These are phyloP conservation scores for Blera fallax DNA, from an alignment of 2,888 invertebrate species.

Conservation along the genomic window DNA sequence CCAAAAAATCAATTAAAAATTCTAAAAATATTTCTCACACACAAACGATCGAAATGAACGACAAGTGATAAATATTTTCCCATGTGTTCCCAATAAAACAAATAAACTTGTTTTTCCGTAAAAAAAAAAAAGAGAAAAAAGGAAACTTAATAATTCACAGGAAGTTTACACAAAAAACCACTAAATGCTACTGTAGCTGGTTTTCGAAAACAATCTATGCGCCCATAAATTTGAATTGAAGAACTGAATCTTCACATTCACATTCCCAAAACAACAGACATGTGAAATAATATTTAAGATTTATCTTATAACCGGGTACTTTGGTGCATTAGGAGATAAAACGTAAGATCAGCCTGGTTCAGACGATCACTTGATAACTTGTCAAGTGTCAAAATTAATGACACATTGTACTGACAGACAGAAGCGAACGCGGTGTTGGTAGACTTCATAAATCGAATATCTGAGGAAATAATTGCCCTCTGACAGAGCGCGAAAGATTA, in stretches of 20 bases:
- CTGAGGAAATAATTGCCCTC: conserved; percentile 32
- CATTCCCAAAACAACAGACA: conserved; percentile 13
- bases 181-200: background rate
- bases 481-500: background rate
- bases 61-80: conserved; percentile 36
- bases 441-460: conserved; percentile 45
- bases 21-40: conserved; percentile 31
- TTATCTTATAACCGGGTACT: background rate
- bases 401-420: conserved; percentile 29
- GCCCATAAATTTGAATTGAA: conserved; percentile 28
- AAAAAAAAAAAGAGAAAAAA: background rate
- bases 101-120: conserved; percentile 31
- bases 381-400: conserved; percentile 51
- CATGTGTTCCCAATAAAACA: conserved; percentile 49
- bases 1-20: conserved; percentile 4
- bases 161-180: conserved; percentile 45
- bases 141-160: conserved; percentile 32
- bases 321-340: conserved; percentile 25
- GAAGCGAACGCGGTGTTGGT: conserved; percentile 9
- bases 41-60: background rate
- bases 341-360: conserved; percentile 11
- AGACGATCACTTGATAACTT: conserved; percentile 23
- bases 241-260: background rate
- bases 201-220: conserved; percentile 40
- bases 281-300: conserved; percentile 28